A percentile compares a stretch with the other conserved stretches of the same genome.
Conservation (phyloP, 2,113 vertebrate species). For the Nettapus auritus region DNA sequence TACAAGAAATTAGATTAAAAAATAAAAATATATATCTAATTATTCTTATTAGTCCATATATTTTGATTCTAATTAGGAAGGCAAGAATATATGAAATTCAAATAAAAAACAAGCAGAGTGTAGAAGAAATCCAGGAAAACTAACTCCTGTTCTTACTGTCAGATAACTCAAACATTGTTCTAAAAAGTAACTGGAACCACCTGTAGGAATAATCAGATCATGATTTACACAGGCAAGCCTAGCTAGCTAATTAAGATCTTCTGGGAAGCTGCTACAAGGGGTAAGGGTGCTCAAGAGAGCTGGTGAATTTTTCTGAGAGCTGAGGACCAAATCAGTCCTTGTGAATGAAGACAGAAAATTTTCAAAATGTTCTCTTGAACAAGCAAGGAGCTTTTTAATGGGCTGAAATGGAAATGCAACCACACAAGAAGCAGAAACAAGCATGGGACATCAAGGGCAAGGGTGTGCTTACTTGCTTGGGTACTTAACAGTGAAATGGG, state of each 20-base stretch:
- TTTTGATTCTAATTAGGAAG: background rate
- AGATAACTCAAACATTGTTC: background rate
- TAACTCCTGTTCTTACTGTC: background rate
- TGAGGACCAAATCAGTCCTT: background rate
- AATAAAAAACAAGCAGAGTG: background rate
- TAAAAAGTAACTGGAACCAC: background rate
- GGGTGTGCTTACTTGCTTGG: background rate
- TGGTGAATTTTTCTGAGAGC: background rate
- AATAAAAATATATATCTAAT: background rate
- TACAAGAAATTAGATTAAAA: background rate
- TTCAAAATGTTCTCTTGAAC: background rate
- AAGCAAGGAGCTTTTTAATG: background rate
- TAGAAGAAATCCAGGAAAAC: background rate
- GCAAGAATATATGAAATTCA: background rate
- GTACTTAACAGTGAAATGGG: background rate
- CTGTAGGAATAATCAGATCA: conserved; percentile 2
- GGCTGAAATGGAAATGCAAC: background rate
- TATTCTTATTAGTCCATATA: background rate
- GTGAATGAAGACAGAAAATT: background rate
- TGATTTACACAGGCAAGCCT: background rate
- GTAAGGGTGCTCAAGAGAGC: background rate
- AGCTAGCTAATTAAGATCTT: background rate
- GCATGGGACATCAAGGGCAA: background rate
- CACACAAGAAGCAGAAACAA: background rate
- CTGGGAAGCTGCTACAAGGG: background rate